phyloP scores from a whole-genome alignment of 2,888 invertebrate species.

The Liposcelis brunnea region DNA sequence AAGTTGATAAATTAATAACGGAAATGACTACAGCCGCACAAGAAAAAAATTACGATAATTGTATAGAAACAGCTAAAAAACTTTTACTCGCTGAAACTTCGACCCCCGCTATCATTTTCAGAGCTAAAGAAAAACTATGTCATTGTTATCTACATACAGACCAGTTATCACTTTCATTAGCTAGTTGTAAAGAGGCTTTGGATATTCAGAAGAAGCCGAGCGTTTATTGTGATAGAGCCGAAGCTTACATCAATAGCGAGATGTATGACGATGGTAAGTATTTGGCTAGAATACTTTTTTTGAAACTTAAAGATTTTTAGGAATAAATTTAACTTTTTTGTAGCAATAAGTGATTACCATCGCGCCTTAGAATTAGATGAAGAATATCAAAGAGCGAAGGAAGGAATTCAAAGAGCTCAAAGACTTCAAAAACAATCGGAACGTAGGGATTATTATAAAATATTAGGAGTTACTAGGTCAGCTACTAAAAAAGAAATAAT shows the following conservation, averaged over 20 bases:
- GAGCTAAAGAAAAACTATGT: slow-evolving; percentile 63
- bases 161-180: slow-evolving; percentile 51
- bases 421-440: slow-evolving; percentile 84
- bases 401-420: slow-evolving; percentile 75
- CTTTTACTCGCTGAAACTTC: slow-evolving; percentile 37
- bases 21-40: slow-evolving; percentile 45
- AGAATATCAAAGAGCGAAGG: slow-evolving; percentile 61
- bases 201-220: slow-evolving; percentile 55
- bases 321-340: slow-evolving; percentile 16
- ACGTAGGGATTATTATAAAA: slow-evolving; percentile 93
- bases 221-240: slow-evolving; percentile 77
- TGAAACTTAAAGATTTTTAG: too few species aligned
- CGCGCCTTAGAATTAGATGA: slow-evolving; percentile 72
- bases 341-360: slow-evolving; percentile 74
- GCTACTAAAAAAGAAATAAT: slow-evolving; percentile 85
- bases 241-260: slow-evolving; percentile 76
- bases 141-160: slow-evolving; percentile 57
- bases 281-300: not conserved
- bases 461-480: slow-evolving; percentile 73
- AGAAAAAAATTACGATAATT: slow-evolving; percentile 44
- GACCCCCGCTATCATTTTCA: slow-evolving; percentile 49
- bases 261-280: slow-evolving; percentile 70
- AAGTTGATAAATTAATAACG: slow-evolving; percentile 62
- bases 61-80: slow-evolving; percentile 47
- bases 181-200: slow-evolving; percentile 62